Conservation (phyloP, 1,140 invertebrate species). For the Lordiphosa clarofinis region DNA sequence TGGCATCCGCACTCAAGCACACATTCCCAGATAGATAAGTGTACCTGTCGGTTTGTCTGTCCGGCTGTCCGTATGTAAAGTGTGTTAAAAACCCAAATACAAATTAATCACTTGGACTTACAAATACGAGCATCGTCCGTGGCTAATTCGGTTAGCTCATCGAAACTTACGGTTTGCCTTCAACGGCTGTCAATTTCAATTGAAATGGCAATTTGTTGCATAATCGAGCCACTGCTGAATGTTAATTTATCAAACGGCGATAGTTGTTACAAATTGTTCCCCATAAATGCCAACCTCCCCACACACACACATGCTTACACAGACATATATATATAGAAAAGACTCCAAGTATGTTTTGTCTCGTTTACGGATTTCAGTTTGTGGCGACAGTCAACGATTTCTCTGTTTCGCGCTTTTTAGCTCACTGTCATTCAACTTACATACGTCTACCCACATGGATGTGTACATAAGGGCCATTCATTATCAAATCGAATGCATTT, state of each 20-base stretch:
- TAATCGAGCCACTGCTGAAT: slow-evolving; percentile 70
- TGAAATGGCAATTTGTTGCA: slow-evolving; percentile 75
- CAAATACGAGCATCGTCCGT: slow-evolving; percentile 26
- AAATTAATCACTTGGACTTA: slow-evolving; percentile 66
- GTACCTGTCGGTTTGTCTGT: background rate
- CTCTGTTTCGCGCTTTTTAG: slow-evolving; percentile 27
- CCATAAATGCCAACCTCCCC: slow-evolving; percentile 44
- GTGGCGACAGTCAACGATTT: slow-evolving; percentile 5
- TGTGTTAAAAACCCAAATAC: slow-evolving; percentile 54
- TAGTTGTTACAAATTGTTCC: slow-evolving; percentile 73
- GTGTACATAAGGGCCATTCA: too few relatives aligned
- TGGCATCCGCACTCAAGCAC: slow-evolving; percentile 10
- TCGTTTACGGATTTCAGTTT: slow-evolving; percentile 19
- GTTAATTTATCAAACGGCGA: slow-evolving; percentile 72
- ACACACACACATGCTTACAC: slow-evolving; percentile 12
- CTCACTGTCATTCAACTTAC: background rate
- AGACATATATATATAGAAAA: background rate
- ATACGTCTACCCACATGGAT: too few relatives aligned
- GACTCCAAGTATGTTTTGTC: slow-evolving; percentile 17
- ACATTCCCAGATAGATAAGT: background rate
- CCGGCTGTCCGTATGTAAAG: slow-evolving; percentile 24
- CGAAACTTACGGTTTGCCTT: slow-evolving; percentile 31
- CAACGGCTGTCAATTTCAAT: slow-evolving; percentile 67
- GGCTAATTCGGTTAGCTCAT: slow-evolving; percentile 27
- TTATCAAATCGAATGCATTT: too few relatives aligned